A percentile compares a stretch with the other conserved stretches of the same genome.
phyloP scores from a whole-genome alignment of 2,797 vertebrate genomes.

The Salarias fasciatus region DNA sequence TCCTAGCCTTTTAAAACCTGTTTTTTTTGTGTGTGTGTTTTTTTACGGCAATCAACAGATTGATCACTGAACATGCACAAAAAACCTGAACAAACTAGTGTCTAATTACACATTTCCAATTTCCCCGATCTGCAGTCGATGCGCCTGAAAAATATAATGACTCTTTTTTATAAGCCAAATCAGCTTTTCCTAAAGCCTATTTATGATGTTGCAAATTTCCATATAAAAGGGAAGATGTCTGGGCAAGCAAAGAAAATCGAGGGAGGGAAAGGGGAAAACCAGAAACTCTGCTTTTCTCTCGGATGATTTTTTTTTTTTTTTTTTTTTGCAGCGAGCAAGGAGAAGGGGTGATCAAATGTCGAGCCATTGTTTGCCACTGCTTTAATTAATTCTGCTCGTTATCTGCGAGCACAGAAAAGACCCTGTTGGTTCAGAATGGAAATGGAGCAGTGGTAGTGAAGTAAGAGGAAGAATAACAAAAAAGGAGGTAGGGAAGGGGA shows the following conservation, averaged over 20 bases:
- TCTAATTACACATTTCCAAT: slow-evolving; percentile 78
- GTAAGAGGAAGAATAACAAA: slow-evolving; percentile 42
- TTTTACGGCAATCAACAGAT: slow-evolving; percentile 53
- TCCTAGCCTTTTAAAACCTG: slow-evolving; percentile 2
- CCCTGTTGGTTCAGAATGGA: slow-evolving; percentile 71
- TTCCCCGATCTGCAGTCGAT: slow-evolving; percentile 53
- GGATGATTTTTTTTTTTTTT: slow-evolving; percentile 58
- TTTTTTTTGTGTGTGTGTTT: no score
- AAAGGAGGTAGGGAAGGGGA: slow-evolving; percentile 33
- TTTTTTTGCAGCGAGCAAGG: slow-evolving; percentile 30
- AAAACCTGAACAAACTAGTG: slow-evolving; percentile 50
- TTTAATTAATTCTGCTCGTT: slow-evolving; percentile 83
- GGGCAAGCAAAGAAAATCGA: slow-evolving; percentile 57
- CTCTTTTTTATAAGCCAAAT: slow-evolving; percentile 56
- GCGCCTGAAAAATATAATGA: slow-evolving; percentile 64
- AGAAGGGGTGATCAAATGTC: slow-evolving; percentile 73
- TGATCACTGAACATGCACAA: slow-evolving; percentile 62
- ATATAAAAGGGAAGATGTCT: slow-evolving; percentile 73
- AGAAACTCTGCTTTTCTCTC: slow-evolving; percentile 54
- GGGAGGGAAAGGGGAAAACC: slow-evolving; percentile 20
- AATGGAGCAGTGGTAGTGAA: slow-evolving; percentile 67
- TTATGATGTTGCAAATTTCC: slow-evolving; percentile 70
- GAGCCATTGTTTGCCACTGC: slow-evolving; percentile 75
- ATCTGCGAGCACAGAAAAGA: slow-evolving; percentile 76
- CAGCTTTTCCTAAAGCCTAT: slow-evolving; percentile 45